Conservation (phyloP, 2,888 invertebrate species). For the Tribolium freemani region DNA sequence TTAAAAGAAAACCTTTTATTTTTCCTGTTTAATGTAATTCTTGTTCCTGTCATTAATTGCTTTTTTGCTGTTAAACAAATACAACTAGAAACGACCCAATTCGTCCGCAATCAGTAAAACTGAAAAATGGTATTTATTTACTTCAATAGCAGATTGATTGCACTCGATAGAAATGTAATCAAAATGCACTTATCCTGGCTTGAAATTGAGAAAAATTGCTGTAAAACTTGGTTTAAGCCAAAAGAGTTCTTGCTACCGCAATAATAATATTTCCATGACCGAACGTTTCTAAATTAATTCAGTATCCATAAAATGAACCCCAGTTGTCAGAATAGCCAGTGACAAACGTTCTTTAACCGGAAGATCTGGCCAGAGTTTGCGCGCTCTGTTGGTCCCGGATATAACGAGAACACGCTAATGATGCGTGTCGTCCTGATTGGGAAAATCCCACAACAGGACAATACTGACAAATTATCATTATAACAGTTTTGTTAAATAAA, state of each 20-base stretch:
- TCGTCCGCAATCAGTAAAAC: background rate
- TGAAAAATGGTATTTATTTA: no score
- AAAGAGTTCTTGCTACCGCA: background rate
- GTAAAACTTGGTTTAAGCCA: background rate
- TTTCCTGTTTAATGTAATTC: slow-evolving; percentile 18
- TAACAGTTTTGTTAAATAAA: slow-evolving; percentile 35
- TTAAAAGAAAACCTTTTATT: background rate
- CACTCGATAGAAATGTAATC: no score
- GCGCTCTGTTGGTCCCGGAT: slow-evolving; percentile 59
- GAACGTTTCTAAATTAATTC: slow-evolving; percentile 50
- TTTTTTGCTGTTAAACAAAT: slow-evolving; percentile 8
- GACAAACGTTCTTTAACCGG: slow-evolving; percentile 63
- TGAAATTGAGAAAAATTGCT: background rate
- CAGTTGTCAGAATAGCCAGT: slow-evolving; percentile 59
- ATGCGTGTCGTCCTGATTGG: slow-evolving; percentile 55
- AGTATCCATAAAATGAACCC: slow-evolving; percentile 59
- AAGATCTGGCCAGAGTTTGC: slow-evolving; percentile 61
- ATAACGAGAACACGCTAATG: slow-evolving; percentile 60
- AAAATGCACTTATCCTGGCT: no score
- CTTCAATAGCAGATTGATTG: no score
- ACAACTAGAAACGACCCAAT: background rate
- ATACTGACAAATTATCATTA: slow-evolving; percentile 38
- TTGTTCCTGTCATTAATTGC: slow-evolving; percentile 27
- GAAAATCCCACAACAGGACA: slow-evolving; percentile 48
- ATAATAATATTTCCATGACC: slow-evolving; percentile 12